phyloP scores from a whole-genome alignment of 2,797 vertebrate species.

The Paguma larvata region DNA sequence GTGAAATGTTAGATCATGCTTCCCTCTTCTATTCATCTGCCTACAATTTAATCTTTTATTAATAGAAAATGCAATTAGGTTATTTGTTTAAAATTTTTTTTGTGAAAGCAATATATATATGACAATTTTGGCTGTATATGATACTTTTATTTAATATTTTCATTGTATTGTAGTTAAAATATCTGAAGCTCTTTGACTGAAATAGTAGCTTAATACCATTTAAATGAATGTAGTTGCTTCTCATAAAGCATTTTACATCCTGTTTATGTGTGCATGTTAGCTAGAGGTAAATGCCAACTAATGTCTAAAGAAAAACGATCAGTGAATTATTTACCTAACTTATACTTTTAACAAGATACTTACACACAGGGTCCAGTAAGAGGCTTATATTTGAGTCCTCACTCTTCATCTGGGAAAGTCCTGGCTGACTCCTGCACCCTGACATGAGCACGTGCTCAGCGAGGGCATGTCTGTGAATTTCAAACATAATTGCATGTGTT shows the following conservation, averaged over 20 bases:
- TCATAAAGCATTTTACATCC: not conserved
- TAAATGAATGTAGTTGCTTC: slow-evolving; percentile 12
- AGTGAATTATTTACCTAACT: not conserved
- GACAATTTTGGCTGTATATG: not conserved
- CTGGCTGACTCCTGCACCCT: not conserved
- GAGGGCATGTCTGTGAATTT: not conserved
- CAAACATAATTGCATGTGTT: not conserved
- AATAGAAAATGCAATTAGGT: not conserved
- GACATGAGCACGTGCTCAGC: not conserved
- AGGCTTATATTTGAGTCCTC: not conserved
- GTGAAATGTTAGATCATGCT: not conserved
- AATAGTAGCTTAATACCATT: not conserved
- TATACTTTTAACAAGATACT: not conserved
- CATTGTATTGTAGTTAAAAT: slow-evolving; percentile 1
- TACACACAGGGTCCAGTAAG: not conserved
- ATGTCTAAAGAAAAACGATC: not conserved
- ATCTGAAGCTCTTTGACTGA: not conserved
- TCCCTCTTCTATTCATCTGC: not conserved
- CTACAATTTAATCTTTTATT: not conserved
- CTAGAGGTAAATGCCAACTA: not conserved
- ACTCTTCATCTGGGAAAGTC: not conserved
- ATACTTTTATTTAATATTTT: not conserved
- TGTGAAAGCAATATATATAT: not conserved
- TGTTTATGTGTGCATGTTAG: not conserved
- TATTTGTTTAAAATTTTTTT: not conserved